Percentiles rank a stretch among this genome's conserved stretches.
Evolutionary conservation across 2,113 vertebrate genomes (phyloP).

Genomic region (Callorhinus ursinus): DNA sequence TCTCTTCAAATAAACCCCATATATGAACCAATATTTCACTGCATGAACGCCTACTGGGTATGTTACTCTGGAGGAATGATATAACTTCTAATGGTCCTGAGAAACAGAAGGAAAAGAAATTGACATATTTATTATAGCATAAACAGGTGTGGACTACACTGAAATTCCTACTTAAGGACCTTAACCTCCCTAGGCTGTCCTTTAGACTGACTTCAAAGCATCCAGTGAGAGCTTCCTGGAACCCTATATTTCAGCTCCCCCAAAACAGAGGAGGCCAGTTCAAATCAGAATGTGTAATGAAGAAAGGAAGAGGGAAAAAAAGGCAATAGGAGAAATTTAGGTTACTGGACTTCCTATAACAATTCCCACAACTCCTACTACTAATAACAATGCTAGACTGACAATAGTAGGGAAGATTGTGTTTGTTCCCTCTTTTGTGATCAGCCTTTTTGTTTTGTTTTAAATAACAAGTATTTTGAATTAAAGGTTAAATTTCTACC

Average conservation of each 20-base stretch:
- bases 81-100: neutral
- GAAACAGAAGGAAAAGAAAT: neutral
- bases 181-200: neutral
- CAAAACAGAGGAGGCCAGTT: neutral
- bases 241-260: neutral
- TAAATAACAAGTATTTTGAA: neutral
- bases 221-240: neutral
- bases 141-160: neutral
- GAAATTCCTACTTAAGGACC: neutral
- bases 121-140: neutral
- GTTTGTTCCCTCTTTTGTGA: neutral
- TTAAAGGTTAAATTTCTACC: neutral
- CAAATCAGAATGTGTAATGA: neutral
- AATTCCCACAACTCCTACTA: too few species aligned
- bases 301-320: neutral
- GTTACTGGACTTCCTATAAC: neutral
- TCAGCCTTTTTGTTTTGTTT: neutral
- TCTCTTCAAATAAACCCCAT: neutral
- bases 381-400: neutral
- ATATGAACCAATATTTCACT: neutral
- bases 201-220: slow-evolving; percentile 25
- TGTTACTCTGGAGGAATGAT: neutral
- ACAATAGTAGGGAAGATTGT: neutral
- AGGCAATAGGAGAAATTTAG: neutral
- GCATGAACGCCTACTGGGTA: neutral